These are phyloP conservation scores for Tetragonisca angustula DNA, from an alignment of 2,888 invertebrate genomes.

Conservation along the genomic window DNA sequence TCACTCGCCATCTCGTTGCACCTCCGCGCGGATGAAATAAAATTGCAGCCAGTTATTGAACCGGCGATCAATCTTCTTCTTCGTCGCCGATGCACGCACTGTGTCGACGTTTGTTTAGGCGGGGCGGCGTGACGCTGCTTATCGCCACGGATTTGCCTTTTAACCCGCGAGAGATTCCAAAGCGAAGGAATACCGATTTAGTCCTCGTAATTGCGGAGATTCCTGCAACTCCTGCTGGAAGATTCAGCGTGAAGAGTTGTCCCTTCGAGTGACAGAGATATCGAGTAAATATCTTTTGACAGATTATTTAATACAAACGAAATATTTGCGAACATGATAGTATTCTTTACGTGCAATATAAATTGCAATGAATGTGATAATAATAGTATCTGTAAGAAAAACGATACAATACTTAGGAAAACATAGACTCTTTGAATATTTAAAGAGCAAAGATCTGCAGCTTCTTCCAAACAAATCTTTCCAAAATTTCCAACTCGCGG, in stretches of 20 bases:
- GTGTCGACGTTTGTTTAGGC: slow-evolving; percentile 29
- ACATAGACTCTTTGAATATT: neutral
- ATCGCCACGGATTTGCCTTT: neutral
- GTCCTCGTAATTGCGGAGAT: too few species aligned
- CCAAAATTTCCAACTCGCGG: neutral
- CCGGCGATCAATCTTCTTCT: slow-evolving; percentile 48
- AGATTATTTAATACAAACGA: neutral
- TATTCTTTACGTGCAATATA: neutral
- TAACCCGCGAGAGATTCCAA: slow-evolving; percentile 2
- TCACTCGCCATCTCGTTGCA: slow-evolving; percentile 33
- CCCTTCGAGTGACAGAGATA: too few species aligned
- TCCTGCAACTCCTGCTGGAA: too few species aligned
- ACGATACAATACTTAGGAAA: neutral
- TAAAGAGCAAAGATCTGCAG: neutral
- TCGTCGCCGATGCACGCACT: slow-evolving; percentile 22
- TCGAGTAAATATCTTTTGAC: neutral
- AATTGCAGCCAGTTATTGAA: slow-evolving; percentile 52
- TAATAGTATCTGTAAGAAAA: neutral
- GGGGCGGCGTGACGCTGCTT: neutral
- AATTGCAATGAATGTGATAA: neutral
- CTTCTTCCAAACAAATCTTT: neutral
- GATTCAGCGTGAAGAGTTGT: too few species aligned
- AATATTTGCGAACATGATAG: neutral
- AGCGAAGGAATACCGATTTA: neutral
- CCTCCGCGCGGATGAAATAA: slow-evolving; percentile 36